Base-by-base conservation (phyloP, 2,888 invertebrate genomes). In the Tuta absoluta region DNA sequence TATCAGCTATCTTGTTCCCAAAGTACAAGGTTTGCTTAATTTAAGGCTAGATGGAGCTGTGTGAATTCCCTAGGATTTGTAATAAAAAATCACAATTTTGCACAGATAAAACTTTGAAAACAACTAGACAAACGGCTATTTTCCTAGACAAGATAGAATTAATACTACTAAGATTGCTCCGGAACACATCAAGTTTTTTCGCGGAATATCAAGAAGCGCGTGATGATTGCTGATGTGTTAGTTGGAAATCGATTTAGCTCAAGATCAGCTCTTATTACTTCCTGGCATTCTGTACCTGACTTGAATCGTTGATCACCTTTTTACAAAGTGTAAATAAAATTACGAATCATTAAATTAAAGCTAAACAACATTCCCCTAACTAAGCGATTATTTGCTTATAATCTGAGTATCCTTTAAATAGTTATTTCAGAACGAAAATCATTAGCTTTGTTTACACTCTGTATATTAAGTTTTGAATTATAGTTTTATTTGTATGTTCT, bases 191-290 rank as follows among this genome's bases (percentile, higher is more conserved):
- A n/a, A 17, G 5, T 45, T n/a, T 45, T 45, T 45, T 45, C 17
- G n/a, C 5, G 2, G 4, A 1, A 45, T 17, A n/a, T 7, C 45
- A 0, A 17, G 45, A n/a, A 45, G 5, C 45, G n/a, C n/a, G 17
- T 17, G 45, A 45, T 45, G n/a, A n/a, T 17, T 45, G 24, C 10
- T 14, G 5, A 2, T 14, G 7, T 17, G n/a, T 19, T 14, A 53
- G 21, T 45, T 45, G 45, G 45, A 45, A 45, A 45, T n/a, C 45
- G 45, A 45, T 45, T 45, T 45, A n/a, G 45, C 45, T 14, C 21
- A 23, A 24, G 56, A 56, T 56, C 23, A 56, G 56, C 23, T 4
- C n/a, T 23, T 28, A 24, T 28, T 56, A 17, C n/a, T 56, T 24
- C 24, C 24, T 56, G 17, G 11, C 21, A 19, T 56, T 24, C n/a